These are phyloP conservation scores for Rhyacophila evoluta DNA, from an alignment of 2,888 invertebrate genomes.

Conservation along the genomic window DNA sequence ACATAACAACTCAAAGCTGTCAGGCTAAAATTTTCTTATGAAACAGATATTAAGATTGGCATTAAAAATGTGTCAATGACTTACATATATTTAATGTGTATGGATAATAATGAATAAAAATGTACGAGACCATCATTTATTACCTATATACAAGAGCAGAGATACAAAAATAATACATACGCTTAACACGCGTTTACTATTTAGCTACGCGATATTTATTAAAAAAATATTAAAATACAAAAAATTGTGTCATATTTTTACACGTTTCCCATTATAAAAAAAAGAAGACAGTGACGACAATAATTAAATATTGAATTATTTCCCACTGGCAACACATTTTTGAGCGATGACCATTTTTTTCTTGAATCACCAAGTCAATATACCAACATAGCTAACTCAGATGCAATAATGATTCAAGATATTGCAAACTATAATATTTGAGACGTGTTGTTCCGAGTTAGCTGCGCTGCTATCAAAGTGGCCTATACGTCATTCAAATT, in stretches of 20 bases:
- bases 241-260: background rate
- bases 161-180: background rate
- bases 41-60: too few relatives aligned
- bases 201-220: background rate
- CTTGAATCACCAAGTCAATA: too few relatives aligned
- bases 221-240: conserved; percentile 35
- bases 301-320: background rate
- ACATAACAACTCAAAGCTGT: too few relatives aligned
- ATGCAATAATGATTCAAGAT: too few relatives aligned
- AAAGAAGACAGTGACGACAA: background rate
- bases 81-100: too few relatives aligned
- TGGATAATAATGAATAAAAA: too few relatives aligned
- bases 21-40: too few relatives aligned
- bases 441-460: too few relatives aligned
- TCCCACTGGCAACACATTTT: background rate
- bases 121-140: background rate
- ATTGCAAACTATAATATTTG: too few relatives aligned
- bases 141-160: background rate
- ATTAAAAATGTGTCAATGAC: too few relatives aligned
- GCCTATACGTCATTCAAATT: background rate
- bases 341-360: background rate
- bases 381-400: too few relatives aligned
- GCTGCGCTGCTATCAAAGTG: background rate
- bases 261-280: background rate
- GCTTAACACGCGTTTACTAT: background rate